Evolutionary conservation across 2,113 vertebrate genomes (phyloP).

Genomic region (Nanorana parkeri): DNA sequence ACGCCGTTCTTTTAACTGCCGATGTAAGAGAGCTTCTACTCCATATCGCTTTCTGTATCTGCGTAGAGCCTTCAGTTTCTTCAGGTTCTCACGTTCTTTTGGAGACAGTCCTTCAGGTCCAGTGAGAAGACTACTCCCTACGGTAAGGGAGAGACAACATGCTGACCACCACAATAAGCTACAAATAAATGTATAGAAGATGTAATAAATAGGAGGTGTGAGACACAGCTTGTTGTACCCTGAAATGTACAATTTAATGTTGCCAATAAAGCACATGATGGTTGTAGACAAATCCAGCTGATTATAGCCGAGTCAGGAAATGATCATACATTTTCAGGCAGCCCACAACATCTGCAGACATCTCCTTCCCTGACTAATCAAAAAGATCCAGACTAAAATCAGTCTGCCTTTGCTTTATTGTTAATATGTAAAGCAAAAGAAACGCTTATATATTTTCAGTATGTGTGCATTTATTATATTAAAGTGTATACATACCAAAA

Average conservation of each 20-base stretch:
- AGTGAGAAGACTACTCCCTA: conserved; percentile 89
- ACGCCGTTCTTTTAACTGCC: conserved; percentile 89
- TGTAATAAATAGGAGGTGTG: neutral
- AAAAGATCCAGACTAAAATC: too few species aligned
- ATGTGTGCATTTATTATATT: neutral
- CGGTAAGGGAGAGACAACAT: neutral
- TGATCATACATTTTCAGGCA: too few species aligned
- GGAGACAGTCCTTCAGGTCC: conserved; percentile 87
- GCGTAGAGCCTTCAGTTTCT: conserved; percentile 88
- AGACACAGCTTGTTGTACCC: too few species aligned
- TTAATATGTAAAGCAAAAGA: too few species aligned
- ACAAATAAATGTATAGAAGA: conserved; percentile 15
- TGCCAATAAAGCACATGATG: too few species aligned
- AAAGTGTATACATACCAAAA: conserved; percentile 72
- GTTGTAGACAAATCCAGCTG: too few species aligned
- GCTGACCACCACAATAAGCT: conserved; percentile 44
- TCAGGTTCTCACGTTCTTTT: conserved; percentile 92
- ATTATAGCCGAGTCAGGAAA: too few species aligned
- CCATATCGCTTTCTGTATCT: conserved; percentile 93
- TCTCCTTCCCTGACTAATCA: too few species aligned
- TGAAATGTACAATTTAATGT: too few species aligned
- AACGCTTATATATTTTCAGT: too few species aligned
- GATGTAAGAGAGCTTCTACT: conserved; percentile 90
- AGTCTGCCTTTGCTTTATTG: too few species aligned
- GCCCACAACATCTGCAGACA: too few species aligned